These are phyloP conservation scores for Muricea muricata DNA, from an alignment of 92 coral and sea anemone species.

Conservation along the genomic window DNA sequence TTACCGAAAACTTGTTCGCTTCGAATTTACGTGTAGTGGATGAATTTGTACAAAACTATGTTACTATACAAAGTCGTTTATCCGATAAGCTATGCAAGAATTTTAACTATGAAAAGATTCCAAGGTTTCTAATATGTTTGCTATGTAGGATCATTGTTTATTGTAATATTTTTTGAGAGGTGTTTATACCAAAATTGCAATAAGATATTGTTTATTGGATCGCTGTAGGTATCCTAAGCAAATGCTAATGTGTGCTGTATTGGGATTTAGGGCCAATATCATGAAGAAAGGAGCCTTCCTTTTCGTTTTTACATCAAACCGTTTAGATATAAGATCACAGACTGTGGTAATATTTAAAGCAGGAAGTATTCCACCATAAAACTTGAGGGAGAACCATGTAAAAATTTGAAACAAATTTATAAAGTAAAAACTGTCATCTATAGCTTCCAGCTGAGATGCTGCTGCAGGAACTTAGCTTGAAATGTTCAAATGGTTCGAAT, in stretches of 20 bases:
- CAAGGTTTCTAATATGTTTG: not conserved
- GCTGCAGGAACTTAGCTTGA: too few species aligned
- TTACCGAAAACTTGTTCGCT: not conserved
- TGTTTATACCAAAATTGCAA: not conserved
- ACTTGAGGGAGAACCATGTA: too few species aligned
- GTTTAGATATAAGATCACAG: not conserved
- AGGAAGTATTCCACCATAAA: not conserved
- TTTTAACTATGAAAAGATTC: not conserved
- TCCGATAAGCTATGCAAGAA: not conserved
- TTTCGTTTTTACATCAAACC: not conserved
- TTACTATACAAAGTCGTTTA: not conserved
- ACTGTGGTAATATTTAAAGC: too few species aligned
- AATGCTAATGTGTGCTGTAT: not conserved
- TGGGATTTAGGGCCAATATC: not conserved
- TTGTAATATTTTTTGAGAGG: not conserved
- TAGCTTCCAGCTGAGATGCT: too few species aligned
- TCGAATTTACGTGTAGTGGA: not conserved
- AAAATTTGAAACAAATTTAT: too few species aligned
- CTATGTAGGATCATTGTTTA: not conserved
- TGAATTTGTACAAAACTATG: not conserved
- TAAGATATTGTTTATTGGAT: not conserved
- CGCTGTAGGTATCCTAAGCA: too few species aligned
- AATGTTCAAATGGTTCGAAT: too few species aligned
- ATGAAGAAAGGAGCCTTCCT: not conserved
- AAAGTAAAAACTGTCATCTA: too few species aligned